Evolutionary conservation across 1,140 invertebrate species (phyloP).

Genomic region (Campoletis sonorensis): DNA sequence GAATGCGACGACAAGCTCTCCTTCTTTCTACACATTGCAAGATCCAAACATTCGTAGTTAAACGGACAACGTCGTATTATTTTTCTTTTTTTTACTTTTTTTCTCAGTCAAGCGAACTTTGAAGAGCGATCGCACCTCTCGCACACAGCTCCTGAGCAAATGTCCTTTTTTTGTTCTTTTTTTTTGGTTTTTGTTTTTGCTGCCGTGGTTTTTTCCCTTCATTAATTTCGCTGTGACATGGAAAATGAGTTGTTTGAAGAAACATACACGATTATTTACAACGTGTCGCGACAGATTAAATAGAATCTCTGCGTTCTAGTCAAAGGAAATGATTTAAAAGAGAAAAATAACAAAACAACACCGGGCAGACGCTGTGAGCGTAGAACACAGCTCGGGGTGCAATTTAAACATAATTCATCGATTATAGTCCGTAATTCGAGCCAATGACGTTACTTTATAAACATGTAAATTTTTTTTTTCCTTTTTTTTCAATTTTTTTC

Average conservation of each 20-base stretch:
- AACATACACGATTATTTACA: not conserved
- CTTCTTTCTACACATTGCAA: slow-evolving; percentile 95
- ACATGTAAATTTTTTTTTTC: not conserved
- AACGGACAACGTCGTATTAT: slow-evolving; percentile 19
- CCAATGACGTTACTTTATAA: slow-evolving; percentile 8
- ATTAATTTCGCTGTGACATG: slow-evolving; percentile 11
- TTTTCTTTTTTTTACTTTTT: slow-evolving; percentile 27
- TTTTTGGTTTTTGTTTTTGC: not conserved
- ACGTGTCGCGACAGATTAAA: not conserved
- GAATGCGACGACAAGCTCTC: slow-evolving; percentile 87
- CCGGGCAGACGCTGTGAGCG: slow-evolving; percentile 51
- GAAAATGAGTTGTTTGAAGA: not conserved
- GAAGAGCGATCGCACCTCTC: not conserved
- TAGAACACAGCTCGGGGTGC: slow-evolving; percentile 51
- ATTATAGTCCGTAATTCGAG: not conserved
- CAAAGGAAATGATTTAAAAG: slow-evolving; percentile 15
- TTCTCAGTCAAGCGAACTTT: not conserved
- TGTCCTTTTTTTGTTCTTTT: slow-evolving; percentile 29
- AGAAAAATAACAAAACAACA: slow-evolving; percentile 34
- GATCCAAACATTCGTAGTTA: slow-evolving; percentile 85
- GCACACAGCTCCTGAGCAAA: not conserved
- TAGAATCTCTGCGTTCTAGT: slow-evolving; percentile 55
- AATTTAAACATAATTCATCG: slow-evolving; percentile 46
- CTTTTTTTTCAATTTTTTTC: not conserved
- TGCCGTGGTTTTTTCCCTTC: not conserved